These are phyloP conservation scores for Baronia brevicornis DNA, from an alignment of 2,888 invertebrate species.

Conservation along the genomic window DNA sequence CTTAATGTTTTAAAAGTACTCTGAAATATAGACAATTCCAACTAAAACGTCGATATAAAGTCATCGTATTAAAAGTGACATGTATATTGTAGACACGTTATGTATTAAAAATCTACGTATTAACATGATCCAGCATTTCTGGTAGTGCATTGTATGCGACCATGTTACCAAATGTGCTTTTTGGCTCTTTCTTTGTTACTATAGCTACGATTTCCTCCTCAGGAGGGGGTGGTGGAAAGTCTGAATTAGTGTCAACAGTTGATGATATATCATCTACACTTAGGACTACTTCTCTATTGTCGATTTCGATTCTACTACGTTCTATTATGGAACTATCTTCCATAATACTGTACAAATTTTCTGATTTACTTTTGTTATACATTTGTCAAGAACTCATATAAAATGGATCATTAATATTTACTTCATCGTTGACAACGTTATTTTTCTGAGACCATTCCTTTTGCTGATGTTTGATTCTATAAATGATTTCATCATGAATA, in stretches of 20 bases:
- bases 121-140: constrained; percentile 68
- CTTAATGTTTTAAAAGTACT: constrained; percentile 13
- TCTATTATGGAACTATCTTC: constrained; percentile 62
- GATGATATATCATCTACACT: constrained; percentile 67
- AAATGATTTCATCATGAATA: constrained; percentile 90
- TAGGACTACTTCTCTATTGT: constrained; percentile 68
- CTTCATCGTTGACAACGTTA: constrained; percentile 80
- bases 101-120: constrained; percentile 30
- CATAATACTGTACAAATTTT: constrained; percentile 76
- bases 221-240: constrained; percentile 57
- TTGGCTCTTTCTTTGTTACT: constrained; percentile 68
- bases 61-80: constrained; percentile 13
- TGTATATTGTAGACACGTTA: constrained; percentile 11
- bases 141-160: constrained; percentile 70
- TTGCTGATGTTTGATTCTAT: constrained; percentile 84
- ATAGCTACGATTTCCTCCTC: constrained; percentile 71
- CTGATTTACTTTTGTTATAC: constrained; percentile 71
- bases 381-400: constrained; percentile 85
- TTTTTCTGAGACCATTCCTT: constrained; percentile 77
- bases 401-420: constrained; percentile 78
- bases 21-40: too few species aligned
- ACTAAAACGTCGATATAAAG: too few species aligned
- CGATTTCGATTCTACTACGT: constrained; percentile 63
- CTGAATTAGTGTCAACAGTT: constrained; percentile 42
- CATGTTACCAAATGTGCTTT: constrained; percentile 64